phyloP scores from a whole-genome alignment of 2,888 invertebrate species.

The Thymelicus acteon region DNA sequence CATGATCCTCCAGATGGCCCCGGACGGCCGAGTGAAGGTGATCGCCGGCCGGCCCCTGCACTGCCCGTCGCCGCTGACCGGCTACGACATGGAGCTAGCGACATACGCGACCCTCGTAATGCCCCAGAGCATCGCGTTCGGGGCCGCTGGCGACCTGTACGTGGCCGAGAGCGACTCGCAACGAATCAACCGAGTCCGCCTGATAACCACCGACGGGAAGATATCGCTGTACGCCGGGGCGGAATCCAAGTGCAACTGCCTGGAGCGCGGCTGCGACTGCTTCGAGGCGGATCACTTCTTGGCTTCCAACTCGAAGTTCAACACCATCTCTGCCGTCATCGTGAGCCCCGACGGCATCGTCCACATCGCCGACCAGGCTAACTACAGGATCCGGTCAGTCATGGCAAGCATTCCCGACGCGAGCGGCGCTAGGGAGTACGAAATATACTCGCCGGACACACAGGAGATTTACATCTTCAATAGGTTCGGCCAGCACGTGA shows the following conservation, averaged over 20 bases:
- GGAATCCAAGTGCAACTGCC: slow-evolving; percentile 96
- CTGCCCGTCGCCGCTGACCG: slow-evolving; percentile 93
- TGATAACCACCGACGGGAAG: slow-evolving; percentile 96
- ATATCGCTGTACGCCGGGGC: slow-evolving; percentile 97
- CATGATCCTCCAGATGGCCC: slow-evolving; percentile 96
- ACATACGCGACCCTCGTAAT: slow-evolving; percentile 96
- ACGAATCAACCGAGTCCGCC: slow-evolving; percentile 94
- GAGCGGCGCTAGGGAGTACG: slow-evolving; percentile 93
- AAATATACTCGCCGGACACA: slow-evolving; percentile 97
- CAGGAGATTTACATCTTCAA: slow-evolving; percentile 98
- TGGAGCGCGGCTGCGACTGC: slow-evolving; percentile 96
- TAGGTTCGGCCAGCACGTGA: slow-evolving; percentile 96
- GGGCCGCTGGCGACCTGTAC: slow-evolving; percentile 95
- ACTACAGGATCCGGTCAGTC: slow-evolving; percentile 93
- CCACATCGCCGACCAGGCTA: slow-evolving; percentile 97
- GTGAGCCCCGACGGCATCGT: slow-evolving; percentile 97
- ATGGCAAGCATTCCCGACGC: slow-evolving; percentile 96
- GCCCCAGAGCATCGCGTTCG: slow-evolving; percentile 97
- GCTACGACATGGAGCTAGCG: slow-evolving; percentile 93
- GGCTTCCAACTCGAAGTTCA: slow-evolving; percentile 97
- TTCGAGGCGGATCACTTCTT: slow-evolving; percentile 96
- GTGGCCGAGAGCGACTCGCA: slow-evolving; percentile 98
- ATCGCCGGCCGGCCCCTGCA: slow-evolving; percentile 97
- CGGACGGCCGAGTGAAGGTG: slow-evolving; percentile 95
- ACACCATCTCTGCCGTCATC: slow-evolving; percentile 95